Percentiles rank a stretch among this genome's conserved stretches.
Conservation (phyloP, 2,888 invertebrate genomes). For the Platycnemis pennipes region DNA sequence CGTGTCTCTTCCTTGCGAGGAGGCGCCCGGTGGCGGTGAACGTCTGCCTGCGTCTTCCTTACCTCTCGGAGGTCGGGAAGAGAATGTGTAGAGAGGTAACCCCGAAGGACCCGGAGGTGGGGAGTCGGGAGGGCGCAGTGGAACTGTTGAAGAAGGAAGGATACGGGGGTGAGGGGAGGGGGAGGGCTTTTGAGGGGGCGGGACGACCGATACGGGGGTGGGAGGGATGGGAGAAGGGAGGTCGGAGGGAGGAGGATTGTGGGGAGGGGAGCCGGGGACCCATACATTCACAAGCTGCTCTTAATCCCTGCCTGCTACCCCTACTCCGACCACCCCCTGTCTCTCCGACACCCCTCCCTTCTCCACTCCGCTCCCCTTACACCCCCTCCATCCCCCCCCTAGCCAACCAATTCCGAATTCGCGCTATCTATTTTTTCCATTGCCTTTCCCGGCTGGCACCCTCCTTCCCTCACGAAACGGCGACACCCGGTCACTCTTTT, state of each 20-base stretch:
- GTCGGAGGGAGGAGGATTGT: background rate
- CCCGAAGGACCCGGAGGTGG: conserved; percentile 12
- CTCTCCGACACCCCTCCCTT: conserved; percentile 77
- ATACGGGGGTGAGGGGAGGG: background rate
- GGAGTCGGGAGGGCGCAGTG: conserved; percentile 10
- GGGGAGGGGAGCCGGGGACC: conserved; percentile 69
- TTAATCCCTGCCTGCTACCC: conserved; percentile 72
- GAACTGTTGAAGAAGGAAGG: conserved; percentile 36
- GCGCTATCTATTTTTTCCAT: conserved; percentile 20
- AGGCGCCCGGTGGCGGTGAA: conserved; percentile 74
- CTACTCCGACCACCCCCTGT: conserved; percentile 77
- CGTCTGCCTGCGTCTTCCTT: conserved; percentile 71
- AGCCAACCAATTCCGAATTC: background rate
- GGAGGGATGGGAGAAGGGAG: conserved; percentile 39
- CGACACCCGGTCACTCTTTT: background rate
- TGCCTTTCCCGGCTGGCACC: conserved; percentile 37
- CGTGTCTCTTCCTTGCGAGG: conserved; percentile 69
- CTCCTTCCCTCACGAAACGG: background rate
- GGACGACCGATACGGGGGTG: background rate
- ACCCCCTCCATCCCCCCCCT: background rate
- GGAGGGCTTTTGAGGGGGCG: background rate
- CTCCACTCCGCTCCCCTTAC: background rate
- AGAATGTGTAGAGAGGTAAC: conserved; percentile 44
- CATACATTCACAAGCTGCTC: conserved; percentile 76
- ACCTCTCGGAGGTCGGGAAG: conserved; percentile 74